These are phyloP conservation scores for Mus spretus DNA, from an alignment of 2,797 vertebrate species.

Conservation along the genomic window DNA sequence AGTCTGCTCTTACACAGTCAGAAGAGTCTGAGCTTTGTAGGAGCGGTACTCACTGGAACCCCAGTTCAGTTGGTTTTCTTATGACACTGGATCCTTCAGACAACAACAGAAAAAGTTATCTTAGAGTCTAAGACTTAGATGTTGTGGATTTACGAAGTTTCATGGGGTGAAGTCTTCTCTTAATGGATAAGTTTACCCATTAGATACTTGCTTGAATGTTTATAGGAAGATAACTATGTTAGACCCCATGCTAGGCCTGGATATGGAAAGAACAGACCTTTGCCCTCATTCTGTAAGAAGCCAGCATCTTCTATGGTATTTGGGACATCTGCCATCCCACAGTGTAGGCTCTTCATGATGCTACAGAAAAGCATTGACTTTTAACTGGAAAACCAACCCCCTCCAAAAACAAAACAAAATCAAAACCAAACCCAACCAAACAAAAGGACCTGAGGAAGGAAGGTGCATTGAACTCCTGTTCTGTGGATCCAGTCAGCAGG, in stretches of 20 bases:
- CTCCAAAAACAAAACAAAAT: not conserved
- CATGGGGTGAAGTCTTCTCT: not conserved
- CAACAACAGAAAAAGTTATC: not conserved
- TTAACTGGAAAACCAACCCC: not conserved
- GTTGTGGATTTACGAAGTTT: not conserved
- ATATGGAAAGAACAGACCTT: not conserved
- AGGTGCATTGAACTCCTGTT: not conserved
- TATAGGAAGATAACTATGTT: not conserved
- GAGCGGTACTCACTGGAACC: fast-evolving
- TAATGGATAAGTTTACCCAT: not conserved
- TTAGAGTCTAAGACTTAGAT: not conserved
- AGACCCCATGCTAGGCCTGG: not conserved
- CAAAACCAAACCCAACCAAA: not conserved
- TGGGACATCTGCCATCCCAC: not conserved
- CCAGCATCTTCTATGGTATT: not conserved
- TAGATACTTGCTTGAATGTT: not conserved
- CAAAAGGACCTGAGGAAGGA: not conserved
- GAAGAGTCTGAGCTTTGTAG: not conserved
- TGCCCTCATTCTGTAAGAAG: not conserved
- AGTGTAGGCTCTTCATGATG: not conserved
- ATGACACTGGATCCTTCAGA: not conserved
- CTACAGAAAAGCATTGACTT: not conserved
- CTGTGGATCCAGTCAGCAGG: not conserved
- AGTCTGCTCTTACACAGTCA: fast-evolving
- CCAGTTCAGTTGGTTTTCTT: not conserved